These are phyloP conservation scores for Betta splendens DNA, from an alignment of 2,797 vertebrate species.

Conservation along the genomic window DNA sequence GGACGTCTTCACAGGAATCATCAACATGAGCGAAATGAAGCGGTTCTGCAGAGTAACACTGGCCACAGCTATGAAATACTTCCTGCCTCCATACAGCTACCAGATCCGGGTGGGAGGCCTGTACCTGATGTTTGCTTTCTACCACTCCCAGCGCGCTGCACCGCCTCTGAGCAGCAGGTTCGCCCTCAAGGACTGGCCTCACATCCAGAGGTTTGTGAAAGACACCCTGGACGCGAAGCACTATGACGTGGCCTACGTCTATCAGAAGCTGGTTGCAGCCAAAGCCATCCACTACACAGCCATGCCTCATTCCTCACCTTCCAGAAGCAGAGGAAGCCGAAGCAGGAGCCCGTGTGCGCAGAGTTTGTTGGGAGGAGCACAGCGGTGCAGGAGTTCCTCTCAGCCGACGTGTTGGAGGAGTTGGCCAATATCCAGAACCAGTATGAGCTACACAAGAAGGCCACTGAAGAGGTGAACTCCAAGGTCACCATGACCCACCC, in stretches of 20 bases:
- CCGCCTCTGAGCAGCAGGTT: slow-evolving; percentile 54
- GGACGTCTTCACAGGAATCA: slow-evolving; percentile 38
- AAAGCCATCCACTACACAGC: slow-evolving; percentile 63
- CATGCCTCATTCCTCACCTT: slow-evolving; percentile 69
- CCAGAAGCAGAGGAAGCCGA: slow-evolving; percentile 44
- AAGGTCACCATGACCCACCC: slow-evolving; percentile 26
- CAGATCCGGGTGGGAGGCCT: slow-evolving; percentile 70
- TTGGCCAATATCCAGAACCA: slow-evolving; percentile 52
- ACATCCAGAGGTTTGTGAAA: slow-evolving; percentile 53
- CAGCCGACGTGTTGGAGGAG: slow-evolving; percentile 55
- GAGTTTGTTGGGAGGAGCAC: slow-evolving; percentile 49
- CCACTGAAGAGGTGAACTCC: slow-evolving; percentile 11
- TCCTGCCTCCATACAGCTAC: slow-evolving; percentile 71
- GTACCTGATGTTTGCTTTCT: slow-evolving; percentile 70
- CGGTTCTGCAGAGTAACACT: slow-evolving; percentile 54
- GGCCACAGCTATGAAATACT: slow-evolving; percentile 67
- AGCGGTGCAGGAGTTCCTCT: slow-evolving; percentile 37
- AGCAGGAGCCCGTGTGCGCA: slow-evolving; percentile 9
- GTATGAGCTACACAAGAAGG: slow-evolving; percentile 61
- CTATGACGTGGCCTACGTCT: slow-evolving; percentile 63
- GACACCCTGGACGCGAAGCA: slow-evolving; percentile 41
- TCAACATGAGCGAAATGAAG: slow-evolving; percentile 31
- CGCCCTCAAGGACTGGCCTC: slow-evolving; percentile 59
- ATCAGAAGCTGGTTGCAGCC: slow-evolving; percentile 40
- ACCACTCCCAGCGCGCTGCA: slow-evolving; percentile 46